Conservation (phyloP, 2,797 vertebrate species). For the Esox lucius region DNA sequence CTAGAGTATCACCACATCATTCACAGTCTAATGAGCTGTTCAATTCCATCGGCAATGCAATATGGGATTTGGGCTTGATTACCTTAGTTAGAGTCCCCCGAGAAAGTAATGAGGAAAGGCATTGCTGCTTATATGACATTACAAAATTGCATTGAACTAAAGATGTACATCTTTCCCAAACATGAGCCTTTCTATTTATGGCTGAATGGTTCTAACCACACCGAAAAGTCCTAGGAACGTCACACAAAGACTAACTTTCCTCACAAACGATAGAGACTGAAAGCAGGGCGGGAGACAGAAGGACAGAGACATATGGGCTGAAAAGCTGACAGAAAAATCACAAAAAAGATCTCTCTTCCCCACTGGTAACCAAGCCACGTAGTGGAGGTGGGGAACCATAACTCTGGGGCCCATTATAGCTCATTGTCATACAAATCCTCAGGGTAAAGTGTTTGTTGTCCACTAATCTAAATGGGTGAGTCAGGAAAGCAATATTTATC, state of each 20-base stretch:
- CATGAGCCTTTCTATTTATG: neutral
- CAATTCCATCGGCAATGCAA: neutral
- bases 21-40: neutral
- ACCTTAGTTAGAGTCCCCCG: neutral
- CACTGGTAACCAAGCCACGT: neutral
- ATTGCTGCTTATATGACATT: neutral
- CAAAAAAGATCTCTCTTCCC: neutral
- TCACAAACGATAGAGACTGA: too few species aligned
- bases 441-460: too few species aligned
- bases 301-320: neutral
- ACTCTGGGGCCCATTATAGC: too few species aligned
- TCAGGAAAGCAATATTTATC: too few species aligned
- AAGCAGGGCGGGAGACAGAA: neutral
- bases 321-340: neutral
- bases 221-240: neutral
- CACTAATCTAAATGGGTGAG: too few species aligned
- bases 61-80: neutral
- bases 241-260: neutral
- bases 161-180: neutral
- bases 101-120: neutral
- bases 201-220: neutral
- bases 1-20: neutral
- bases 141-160: neutral
- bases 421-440: too few species aligned
- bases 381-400: neutral